phyloP scores from a whole-genome alignment of 2,888 invertebrate species.

The Apodemia zela region DNA sequence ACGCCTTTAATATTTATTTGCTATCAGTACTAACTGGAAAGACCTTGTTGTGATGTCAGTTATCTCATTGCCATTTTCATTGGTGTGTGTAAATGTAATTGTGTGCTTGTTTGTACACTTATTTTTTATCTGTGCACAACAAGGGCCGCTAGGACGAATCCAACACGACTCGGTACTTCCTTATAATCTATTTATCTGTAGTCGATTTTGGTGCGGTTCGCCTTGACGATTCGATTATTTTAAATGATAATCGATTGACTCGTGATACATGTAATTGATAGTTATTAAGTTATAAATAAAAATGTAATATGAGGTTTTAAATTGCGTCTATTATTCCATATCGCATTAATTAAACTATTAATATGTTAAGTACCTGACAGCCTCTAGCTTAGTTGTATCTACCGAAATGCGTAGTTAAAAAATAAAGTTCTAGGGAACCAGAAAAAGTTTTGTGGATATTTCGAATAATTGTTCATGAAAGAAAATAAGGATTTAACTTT shows the following conservation, averaged over 20 bases:
- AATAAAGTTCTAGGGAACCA: too few relatives aligned
- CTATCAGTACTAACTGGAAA: constrained; percentile 47
- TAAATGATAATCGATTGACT: constrained; percentile 34
- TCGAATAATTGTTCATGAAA: too few relatives aligned
- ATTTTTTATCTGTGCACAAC: constrained; percentile 35
- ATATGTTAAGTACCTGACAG: too few relatives aligned
- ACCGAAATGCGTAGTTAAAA: too few relatives aligned
- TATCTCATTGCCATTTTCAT: constrained; percentile 68
- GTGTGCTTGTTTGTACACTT: constrained; percentile 30
- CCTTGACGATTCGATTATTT: constrained; percentile 50
- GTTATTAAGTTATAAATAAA: background rate
- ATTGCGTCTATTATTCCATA: background rate
- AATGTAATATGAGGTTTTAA: background rate
- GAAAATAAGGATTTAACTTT: too few relatives aligned
- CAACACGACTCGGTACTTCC: constrained; percentile 68
- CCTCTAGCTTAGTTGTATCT: too few relatives aligned
- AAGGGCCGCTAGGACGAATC: constrained; percentile 66
- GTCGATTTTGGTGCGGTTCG: constrained; percentile 52
- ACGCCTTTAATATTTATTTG: constrained; percentile 37
- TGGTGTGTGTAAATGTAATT: constrained; percentile 32
- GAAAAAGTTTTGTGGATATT: too few relatives aligned
- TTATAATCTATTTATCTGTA: constrained; percentile 62
- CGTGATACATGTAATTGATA: constrained; percentile 19
- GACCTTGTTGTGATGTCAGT: constrained; percentile 75
- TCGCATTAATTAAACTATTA: too few relatives aligned